phyloP scores from a whole-genome alignment of 2,797 vertebrate species.

The Momotus momota region DNA sequence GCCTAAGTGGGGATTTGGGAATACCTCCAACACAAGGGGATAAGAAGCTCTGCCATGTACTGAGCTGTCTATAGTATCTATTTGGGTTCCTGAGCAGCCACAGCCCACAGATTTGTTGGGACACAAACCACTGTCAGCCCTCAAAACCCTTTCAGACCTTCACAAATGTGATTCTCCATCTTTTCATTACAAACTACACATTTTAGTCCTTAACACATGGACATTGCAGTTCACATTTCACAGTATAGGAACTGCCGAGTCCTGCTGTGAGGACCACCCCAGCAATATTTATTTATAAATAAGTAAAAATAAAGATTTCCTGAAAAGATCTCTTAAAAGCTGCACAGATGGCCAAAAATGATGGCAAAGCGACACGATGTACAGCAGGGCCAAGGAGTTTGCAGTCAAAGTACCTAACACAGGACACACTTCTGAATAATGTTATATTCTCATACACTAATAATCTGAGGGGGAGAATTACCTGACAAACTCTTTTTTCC shows the following conservation, averaged over 20 bases:
- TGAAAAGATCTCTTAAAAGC: not conserved
- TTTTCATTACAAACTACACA: not conserved
- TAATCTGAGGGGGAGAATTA: not conserved
- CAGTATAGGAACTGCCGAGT: not conserved
- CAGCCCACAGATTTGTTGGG: not conserved
- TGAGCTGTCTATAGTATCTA: not conserved
- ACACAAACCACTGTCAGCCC: not conserved
- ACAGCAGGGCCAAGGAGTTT: not conserved
- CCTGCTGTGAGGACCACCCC: not conserved
- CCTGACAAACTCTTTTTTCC: not conserved
- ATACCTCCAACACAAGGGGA: not conserved
- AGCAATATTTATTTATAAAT: conserved; percentile 11
- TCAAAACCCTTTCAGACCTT: not conserved
- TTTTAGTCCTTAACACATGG: not conserved
- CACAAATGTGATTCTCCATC: not conserved
- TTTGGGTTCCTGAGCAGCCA: not conserved
- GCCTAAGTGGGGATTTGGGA: not conserved
- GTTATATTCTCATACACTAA: not conserved
- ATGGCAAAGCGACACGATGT: not conserved
- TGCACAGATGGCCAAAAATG: not conserved
- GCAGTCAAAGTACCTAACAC: not conserved
- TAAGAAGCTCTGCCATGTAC: not conserved
- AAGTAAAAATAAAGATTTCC: conserved; percentile 9
- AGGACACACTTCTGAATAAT: not conserved
- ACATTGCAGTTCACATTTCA: not conserved